Evolutionary conservation across 35 echinoderm and acorn worm genomes (phyloP), one percentile per base, ranked within the genome.

Genomic region (Apostichopus parvimensis): DNA sequence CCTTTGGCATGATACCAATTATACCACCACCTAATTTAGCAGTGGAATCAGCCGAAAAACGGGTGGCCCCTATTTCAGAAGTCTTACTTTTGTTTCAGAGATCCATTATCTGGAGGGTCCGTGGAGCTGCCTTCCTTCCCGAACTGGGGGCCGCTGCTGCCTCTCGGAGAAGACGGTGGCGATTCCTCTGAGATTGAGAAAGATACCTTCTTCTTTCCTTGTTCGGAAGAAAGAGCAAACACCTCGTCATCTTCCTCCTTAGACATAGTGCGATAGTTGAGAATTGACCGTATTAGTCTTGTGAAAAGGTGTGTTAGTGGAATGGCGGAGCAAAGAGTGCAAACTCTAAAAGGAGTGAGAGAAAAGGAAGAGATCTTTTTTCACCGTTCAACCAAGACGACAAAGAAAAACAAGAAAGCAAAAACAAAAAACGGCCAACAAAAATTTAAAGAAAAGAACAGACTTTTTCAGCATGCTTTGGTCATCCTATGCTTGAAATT

Each of bases 281-380:
- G 9, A 22, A 20, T 25, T 58, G 54, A 56, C 58, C 20, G 54
- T 84, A 55, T 84, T 84, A 84, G 56, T 61, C 81, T n/a, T 84
- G 55, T 15, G 24, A 84, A 84, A 84, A 84, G 81, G 56, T 61
- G 81, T 6, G 81, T 84, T 84, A 84, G 81, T 84, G 81, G 81
- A n/a, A 84, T 56, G 53, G 57, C 81, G 58, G 58, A 84, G 53
- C 81, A 84, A 84, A 84, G 53, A 58, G n/a, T 58, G 81, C 81
- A 9, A 84, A 84, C 21, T 56, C 81, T 84, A 59, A 59, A 17
- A 58, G 54, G 71, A 21, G 71, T 75, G 71, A n/a, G 71, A 75
- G 17, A 14, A 75, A 75, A 75, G 11, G 17, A 68, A 17, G 64
- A 68, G 17, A 17, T 8, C 11, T 4, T 4, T 68, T 68, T 68